Conservation (phyloP, 1,140 invertebrate species). For the Chelonus insularis region DNA sequence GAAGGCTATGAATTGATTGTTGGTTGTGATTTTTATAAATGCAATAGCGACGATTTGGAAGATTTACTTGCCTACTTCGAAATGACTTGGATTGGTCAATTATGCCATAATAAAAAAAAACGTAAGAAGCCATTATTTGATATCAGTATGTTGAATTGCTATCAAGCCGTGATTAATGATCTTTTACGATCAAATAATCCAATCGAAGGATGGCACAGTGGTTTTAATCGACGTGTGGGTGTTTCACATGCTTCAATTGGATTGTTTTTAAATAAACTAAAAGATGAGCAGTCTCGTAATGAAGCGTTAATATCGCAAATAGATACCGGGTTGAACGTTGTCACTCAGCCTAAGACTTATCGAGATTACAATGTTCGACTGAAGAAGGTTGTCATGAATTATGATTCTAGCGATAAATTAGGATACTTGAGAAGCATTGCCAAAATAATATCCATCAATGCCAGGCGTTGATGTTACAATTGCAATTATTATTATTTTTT, state of each 20-base stretch:
- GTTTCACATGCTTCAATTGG: neutral
- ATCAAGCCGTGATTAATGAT: neutral
- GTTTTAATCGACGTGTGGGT: slow-evolving; percentile 2
- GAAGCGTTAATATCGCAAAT: neutral
- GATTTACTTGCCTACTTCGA: neutral
- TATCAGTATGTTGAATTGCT: slow-evolving; percentile 14
- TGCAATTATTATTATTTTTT: too few species aligned
- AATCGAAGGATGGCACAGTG: slow-evolving; percentile 16
- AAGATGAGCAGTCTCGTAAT: neutral
- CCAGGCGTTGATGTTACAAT: too few species aligned
- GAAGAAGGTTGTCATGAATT: neutral
- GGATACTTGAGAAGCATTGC: neutral
- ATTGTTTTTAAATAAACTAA: neutral
- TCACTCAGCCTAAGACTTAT: neutral
- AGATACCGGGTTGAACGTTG: neutral
- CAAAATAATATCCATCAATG: neutral
- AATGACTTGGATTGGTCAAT: neutral
- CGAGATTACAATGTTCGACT: neutral
- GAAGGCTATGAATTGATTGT: neutral
- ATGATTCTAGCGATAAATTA: neutral
- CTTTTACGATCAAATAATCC: slow-evolving; percentile 1
- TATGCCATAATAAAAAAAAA: neutral
- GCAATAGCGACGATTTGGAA: neutral
- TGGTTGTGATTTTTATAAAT: neutral
- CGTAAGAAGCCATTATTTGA: neutral